Evolutionary conservation across 1,140 invertebrate genomes (phyloP), one percentile per base, ranked within the genome.

Genomic region (Temnothorax curvispinosus): DNA sequence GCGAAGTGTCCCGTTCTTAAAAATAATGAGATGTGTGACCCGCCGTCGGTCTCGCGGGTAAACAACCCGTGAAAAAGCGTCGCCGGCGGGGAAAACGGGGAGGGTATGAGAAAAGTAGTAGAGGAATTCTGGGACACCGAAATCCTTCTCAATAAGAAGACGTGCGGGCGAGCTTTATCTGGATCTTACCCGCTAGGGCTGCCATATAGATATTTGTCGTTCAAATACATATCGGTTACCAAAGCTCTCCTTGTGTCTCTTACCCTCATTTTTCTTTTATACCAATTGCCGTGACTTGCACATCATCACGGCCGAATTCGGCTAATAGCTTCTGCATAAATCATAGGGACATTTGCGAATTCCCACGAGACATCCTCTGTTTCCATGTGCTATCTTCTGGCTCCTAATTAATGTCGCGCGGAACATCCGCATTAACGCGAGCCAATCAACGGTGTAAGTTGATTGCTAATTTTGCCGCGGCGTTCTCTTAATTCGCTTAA

Each of bases 1-100:
- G 35, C 65, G 50, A 32, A 84, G 71, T 21, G 56, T 80, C 81
- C 50, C 74, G 82, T 58, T 88, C 87, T 84, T 41, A 54, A 90
- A 90, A 91, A 86, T 90, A 90, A 90, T 90, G 86, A 91, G 88
- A 90, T 91, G 77, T 71, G 56, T 71, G 81, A 62, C 60, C 52
- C 54, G 65, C 47, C 72, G 50, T 71, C 27, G 62, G 11, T 65
- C 47, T 65, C 6, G 27, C 58, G 44, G 35, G 32, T 52, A 65
- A 80, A 65, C 47, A 47, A 9, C 9, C 77, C 47, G 67, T 32
- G 75, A 75, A 50, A 84, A 85, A 71, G 52, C 21, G 8, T 18
- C 15, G 38, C 6, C 58, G 18, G 52, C n/a, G 8, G 15, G n/a
- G 8, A 54, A 18, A 41, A 32, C 11, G 56, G n/a, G 52, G 27